These are phyloP conservation scores for Callionymus lyra DNA, from an alignment of 2,113 vertebrate genomes.

Conservation along the genomic window DNA sequence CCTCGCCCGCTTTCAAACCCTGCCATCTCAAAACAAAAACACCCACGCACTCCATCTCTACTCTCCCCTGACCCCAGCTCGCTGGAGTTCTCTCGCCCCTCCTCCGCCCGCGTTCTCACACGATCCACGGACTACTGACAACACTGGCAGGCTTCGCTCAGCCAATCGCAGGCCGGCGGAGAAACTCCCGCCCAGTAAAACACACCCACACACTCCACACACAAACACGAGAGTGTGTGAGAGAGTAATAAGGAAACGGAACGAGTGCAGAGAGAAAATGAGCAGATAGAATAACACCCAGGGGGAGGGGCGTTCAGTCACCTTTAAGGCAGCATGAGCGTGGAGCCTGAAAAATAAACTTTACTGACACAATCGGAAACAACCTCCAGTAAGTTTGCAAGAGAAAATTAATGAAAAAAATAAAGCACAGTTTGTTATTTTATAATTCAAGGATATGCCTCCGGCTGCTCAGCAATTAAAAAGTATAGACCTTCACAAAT, in stretches of 20 bases:
- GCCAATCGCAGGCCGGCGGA: constrained; percentile 52
- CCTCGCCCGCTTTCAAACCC: constrained; percentile 60
- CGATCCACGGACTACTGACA: constrained; percentile 47
- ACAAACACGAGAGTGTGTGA: constrained; percentile 48
- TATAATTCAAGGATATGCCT: too few relatives aligned
- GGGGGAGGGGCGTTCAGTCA: constrained; percentile 46
- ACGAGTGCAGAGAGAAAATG: constrained; percentile 33
- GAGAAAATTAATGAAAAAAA: constrained; percentile 3
- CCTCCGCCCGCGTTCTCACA: constrained; percentile 31
- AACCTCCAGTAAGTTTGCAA: too few relatives aligned
- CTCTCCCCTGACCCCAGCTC: constrained; percentile 66
- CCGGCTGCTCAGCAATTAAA: too few relatives aligned
- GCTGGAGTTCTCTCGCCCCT: constrained; percentile 35
- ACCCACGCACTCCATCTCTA: constrained; percentile 69
- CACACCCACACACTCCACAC: constrained; percentile 61
- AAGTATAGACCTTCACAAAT: not conserved
- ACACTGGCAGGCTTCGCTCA: constrained; percentile 45
- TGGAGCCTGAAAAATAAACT: constrained; percentile 5
- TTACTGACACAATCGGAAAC: too few relatives aligned
- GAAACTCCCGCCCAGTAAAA: constrained; percentile 57
- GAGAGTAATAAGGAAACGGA: constrained; percentile 47
- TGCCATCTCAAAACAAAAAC: constrained; percentile 77
- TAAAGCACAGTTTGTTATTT: too few relatives aligned
- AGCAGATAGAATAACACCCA: constrained; percentile 31
- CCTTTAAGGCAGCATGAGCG: constrained; percentile 33